phyloP scores from a whole-genome alignment of 1,140 invertebrate species.

The Nebria ingens region DNA sequence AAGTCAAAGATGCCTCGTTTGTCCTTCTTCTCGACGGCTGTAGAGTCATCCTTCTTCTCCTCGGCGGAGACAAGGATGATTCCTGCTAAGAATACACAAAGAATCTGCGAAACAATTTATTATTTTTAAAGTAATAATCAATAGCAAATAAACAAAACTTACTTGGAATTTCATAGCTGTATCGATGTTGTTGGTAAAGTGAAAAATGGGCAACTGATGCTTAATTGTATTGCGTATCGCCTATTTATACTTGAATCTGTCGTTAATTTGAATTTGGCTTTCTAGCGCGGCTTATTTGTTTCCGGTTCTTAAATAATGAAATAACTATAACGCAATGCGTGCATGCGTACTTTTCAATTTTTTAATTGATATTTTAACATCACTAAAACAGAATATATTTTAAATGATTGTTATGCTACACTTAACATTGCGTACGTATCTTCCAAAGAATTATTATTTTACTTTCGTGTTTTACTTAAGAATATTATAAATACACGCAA shows the following conservation, averaged over 20 bases:
- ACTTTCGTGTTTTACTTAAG: too few species aligned
- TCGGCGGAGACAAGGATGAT: constrained; percentile 2
- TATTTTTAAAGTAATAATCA: not conserved
- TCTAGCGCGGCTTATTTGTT: not conserved
- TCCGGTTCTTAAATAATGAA: not conserved
- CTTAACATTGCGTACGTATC: too few species aligned
- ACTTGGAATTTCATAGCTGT: not conserved
- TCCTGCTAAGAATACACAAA: not conserved
- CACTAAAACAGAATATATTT: too few species aligned
- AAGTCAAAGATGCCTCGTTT: constrained; percentile 10
- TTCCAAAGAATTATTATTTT: too few species aligned
- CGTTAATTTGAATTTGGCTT: constrained; percentile 4
- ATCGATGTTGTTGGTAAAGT: not conserved
- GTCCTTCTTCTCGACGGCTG: constrained; percentile 3
- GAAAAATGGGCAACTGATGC: not conserved
- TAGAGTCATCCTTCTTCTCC: not conserved
- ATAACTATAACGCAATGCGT: constrained; percentile 4
- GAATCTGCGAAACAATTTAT: not conserved
- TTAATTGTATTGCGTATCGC: not conserved
- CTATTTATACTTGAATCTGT: constrained; percentile 7
- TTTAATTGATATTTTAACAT: too few species aligned
- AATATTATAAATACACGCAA: too few species aligned
- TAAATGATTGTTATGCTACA: too few species aligned
- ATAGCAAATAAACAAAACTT: not conserved
- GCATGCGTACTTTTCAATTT: too few species aligned